Evolutionary conservation across 2,797 vertebrate genomes (phyloP), one percentile per base, ranked within the genome.

Genomic region (Cirrhinus molitorella): DNA sequence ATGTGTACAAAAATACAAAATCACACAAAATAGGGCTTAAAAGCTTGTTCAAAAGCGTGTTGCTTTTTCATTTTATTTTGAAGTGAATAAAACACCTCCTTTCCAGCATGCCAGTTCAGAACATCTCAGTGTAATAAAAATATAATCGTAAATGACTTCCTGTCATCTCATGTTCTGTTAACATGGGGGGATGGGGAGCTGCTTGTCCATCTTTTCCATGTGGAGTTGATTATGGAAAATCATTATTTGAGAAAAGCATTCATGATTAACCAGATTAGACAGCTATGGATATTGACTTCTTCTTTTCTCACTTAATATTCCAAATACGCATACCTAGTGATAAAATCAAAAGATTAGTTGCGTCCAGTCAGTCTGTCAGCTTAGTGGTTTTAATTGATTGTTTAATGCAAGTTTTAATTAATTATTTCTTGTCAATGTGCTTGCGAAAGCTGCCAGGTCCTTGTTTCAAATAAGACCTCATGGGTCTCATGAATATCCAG

Each of bases 11-110:
- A 61, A 61, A 61, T 28, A 66, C 10, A 21, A 66, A 37, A 66
- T 8, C 25, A 66, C 17, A 66, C 1, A 19, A 1, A 51, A 14
- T 16, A 49, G 47, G 47, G 47, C 19, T 51, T 51, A 80, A 80
- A 72, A 63, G 31, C 21, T 79, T 51, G 11, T 57, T 57, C 17
- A 49, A 37, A n/a, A n/a, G n/a, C 14, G 55, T 57, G 17, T 68
- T 49, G 7, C 11, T 45, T 79, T 77, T 43, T 63, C 23, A 23
- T 68, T 87, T 79, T 37, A n/a, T 25, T 70, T 70, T 40, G 10
- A 23, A 81, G 43, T 40, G n/a, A 72, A 80, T 85, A 72, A 77
- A 75, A 80, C 57, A 45, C 53, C 40, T 21, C 16, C 75, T 49
- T 63, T 34, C 21, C 34, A 57, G 51, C 12, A 9, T 66, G 43